These are phyloP conservation scores for Oplegnathus fasciatus DNA, from an alignment of 2,113 vertebrate genomes.

Conservation along the genomic window DNA sequence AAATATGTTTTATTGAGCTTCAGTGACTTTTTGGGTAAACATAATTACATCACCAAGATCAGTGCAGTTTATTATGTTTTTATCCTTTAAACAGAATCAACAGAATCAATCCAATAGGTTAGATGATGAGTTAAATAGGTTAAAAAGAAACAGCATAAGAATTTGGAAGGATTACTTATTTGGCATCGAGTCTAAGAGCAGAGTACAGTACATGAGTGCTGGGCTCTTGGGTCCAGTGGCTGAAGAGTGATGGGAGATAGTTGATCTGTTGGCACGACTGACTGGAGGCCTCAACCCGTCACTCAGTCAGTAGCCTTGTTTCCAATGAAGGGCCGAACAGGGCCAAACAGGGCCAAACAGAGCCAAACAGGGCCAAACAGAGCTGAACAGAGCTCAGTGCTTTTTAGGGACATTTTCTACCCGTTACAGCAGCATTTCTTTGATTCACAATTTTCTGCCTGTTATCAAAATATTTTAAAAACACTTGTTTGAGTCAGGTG, in stretches of 20 bases:
- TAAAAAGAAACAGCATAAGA: background rate
- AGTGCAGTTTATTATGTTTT: background rate
- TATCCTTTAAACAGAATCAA: background rate
- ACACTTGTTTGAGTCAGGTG: background rate
- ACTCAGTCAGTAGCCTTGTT: conserved; percentile 43
- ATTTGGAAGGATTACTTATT: conserved; percentile 1
- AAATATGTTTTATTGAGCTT: too few species aligned
- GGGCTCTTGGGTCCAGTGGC: conserved; percentile 73
- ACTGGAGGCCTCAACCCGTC: conserved; percentile 61
- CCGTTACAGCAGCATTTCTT: background rate
- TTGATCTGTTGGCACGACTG: conserved; percentile 65
- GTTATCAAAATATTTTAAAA: background rate
- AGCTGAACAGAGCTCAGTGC: background rate
- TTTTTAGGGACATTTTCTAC: background rate
- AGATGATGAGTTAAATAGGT: background rate
- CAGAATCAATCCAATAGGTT: background rate
- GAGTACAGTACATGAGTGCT: conserved; percentile 68
- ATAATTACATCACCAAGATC: background rate
- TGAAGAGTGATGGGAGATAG: conserved; percentile 77
- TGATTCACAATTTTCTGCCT: background rate
- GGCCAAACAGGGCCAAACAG: background rate
- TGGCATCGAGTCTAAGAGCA: conserved; percentile 35
- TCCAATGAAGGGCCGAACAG: conserved; percentile 35
- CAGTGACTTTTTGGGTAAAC: too few species aligned
- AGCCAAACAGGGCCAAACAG: too few species aligned